A percentile compares a stretch with the other conserved stretches of the same genome.
These are phyloP conservation scores for Somateria mollissima DNA, from an alignment of 2,797 vertebrate genomes.

Conservation along the genomic window DNA sequence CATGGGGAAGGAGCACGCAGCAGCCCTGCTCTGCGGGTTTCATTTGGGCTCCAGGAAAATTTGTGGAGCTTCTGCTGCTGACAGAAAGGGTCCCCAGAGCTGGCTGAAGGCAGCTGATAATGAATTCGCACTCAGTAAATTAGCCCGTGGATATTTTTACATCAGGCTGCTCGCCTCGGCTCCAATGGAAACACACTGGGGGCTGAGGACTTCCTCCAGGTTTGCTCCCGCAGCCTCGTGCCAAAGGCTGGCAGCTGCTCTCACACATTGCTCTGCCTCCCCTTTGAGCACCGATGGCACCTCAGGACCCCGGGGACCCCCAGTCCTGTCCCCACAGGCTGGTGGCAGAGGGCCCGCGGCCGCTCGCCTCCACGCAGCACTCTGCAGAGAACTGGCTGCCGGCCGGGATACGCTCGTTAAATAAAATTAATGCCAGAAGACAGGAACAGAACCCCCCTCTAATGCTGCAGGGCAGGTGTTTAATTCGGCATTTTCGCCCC, in stretches of 20 bases:
- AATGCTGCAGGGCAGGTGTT: slow-evolving; percentile 38
- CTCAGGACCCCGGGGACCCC: not conserved
- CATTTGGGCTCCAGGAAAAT: not conserved
- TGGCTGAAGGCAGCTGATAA: slow-evolving; percentile 34
- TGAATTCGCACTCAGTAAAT: slow-evolving; percentile 5
- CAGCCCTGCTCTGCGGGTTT: not conserved
- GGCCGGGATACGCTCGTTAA: slow-evolving; percentile 38
- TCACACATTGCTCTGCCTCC: not conserved
- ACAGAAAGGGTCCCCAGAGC: not conserved
- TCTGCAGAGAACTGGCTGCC: not conserved
- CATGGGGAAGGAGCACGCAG: not conserved
- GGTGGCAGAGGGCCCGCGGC: not conserved
- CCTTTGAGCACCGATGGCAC: not conserved
- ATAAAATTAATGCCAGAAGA: slow-evolving; percentile 53
- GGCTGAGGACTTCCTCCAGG: not conserved
- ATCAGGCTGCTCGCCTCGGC: not conserved
- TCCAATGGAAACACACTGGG: not conserved
- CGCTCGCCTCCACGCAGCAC: not conserved
- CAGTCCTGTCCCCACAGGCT: not conserved
- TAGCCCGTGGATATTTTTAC: slow-evolving; percentile 37
- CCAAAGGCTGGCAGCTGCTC: not conserved
- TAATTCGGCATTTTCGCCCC: slow-evolving; percentile 42
- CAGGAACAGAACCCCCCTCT: slow-evolving; percentile 46
- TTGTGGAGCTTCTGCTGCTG: slow-evolving; percentile 8
- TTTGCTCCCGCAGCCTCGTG: not conserved